Evolutionary conservation across 2,113 vertebrate genomes (phyloP), one percentile per base, ranked within the genome.

Genomic region (Mirounga angustirostris): DNA sequence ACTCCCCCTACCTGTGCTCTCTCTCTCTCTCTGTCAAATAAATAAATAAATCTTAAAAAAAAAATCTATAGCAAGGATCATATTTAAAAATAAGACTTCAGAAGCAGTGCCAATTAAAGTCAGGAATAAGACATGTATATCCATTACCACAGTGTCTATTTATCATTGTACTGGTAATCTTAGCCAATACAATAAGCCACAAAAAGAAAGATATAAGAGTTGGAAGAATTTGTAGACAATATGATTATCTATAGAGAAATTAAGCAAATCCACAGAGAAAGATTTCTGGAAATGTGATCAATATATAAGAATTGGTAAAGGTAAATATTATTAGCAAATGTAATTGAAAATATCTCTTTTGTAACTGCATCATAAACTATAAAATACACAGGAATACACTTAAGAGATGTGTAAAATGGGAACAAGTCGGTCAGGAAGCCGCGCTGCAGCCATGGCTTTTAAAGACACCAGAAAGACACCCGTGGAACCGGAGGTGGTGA

Each of bases 31-130:
- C 63, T 65, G 28, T 65, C 63, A 65, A 65, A 30, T 65, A 65
- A 65, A 33, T 65, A 65, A 65, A 52, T 14, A 14, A 33, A 33
- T 30, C 30, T 65, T 7, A 65, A 33, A 40, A 56, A 59, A 85
- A 73, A n/a, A 50, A 65, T 19, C 56, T 63, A 63, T 0, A 81
- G 52, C 56, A 76, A 95, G 19, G 50, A 56, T 76, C 50, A 83
- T 74, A 89, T 65, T 95, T 83, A 65, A 89, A 94, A 40, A 21
- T 76, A 43, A 90, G 69, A 83, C 67, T 65, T 76, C 8, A n/a
- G 61, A 88, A 94, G 74, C 14, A 71, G 28, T 46, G 40, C 22
- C 33, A 69, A 87, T 94, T 78, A 78, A 90, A 95, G 43, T 85
- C 71, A 91, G 33, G 73, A 91, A 65, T 76, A 91, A 91, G 69